Evolutionary conservation across 2,797 vertebrate species (phyloP).

Genomic region (Babyrousa celebensis): DNA sequence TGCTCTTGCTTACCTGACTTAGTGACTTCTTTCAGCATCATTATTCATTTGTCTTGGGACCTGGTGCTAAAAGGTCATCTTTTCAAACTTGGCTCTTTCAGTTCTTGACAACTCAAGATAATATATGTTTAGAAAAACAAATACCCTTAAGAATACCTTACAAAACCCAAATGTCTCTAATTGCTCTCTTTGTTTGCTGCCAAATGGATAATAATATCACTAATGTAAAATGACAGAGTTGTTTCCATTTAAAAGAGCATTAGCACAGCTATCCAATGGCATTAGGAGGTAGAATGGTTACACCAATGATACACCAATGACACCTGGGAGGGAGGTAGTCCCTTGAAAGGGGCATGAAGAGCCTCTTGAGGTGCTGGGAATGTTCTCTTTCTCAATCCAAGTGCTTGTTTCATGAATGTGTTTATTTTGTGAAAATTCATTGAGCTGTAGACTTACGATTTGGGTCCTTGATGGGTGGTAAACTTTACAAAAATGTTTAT

Average conservation of each 20-base stretch:
- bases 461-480: neutral
- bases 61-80: conserved; percentile 27
- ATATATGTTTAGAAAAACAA: neutral
- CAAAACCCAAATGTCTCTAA: conserved; percentile 8
- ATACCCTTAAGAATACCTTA: neutral
- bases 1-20: neutral
- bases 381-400: conserved; percentile 6
- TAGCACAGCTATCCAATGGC: neutral
- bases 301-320: neutral
- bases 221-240: neutral
- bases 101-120: conserved; percentile 36
- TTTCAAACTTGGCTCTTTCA: conserved; percentile 3
- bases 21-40: neutral
- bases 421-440: conserved; percentile 44
- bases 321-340: neutral
- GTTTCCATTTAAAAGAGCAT: neutral
- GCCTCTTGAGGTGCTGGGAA: neutral
- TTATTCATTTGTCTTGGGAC: neutral
- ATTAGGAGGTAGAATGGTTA: neutral
- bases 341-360: neutral
- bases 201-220: neutral
- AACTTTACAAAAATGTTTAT: conserved; percentile 22
- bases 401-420: neutral
- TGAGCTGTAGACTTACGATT: neutral
- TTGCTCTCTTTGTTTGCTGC: neutral